Base-by-base conservation (phyloP, 1,140 invertebrate genomes). In the Micrasema minimum region DNA sequence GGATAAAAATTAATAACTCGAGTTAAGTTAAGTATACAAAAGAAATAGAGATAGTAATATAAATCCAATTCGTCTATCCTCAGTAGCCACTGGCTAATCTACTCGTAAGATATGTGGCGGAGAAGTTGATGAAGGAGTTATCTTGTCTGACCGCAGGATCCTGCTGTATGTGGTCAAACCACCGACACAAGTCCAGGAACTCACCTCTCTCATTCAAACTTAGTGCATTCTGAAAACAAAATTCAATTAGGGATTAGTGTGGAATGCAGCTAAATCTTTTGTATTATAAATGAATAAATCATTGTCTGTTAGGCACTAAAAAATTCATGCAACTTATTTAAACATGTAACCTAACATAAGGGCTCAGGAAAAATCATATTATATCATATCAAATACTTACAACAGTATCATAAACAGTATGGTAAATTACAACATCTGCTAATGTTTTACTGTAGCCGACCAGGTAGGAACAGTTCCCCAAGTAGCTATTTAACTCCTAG, bases 161-260 rank as follows among this genome's bases (percentile, higher is more conserved):
- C 76, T 90, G 85, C 69, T 90, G 89, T 69, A 90, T 78, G 76
- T 90, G 87, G 75, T 90, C 87, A 75, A 88, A 90, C 89, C 89
- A 90, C 69, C 89, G 83, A 2, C 88, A 90, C 0, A 90, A 78
- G 76, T 90, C 85, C n/a, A 89, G 65, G 59, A 85, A 87, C 69
- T 85, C 83, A 67, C 88, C 88, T 66, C 89, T 90, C 2, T 89
- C 87, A 69, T 87, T 80, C 18, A 83, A 80, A 0, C 80, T 81
- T 26, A 90, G 77, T 20, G 80, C 81, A 74, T 78, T 79, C 85
- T 86, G 62, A 3, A 83, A 80, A 59, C 65, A 55, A 77, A 69
- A 61, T 16, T 38, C 12, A 35, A 65, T n/a, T n/a, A n/a, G n/a
- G n/a, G n/a, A n/a, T n/a, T n/a, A n/a, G n/a, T n/a, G n/a, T n/a